Evolutionary conservation across 2,888 invertebrate species (phyloP).

Genomic region (Rapana venosa): DNA sequence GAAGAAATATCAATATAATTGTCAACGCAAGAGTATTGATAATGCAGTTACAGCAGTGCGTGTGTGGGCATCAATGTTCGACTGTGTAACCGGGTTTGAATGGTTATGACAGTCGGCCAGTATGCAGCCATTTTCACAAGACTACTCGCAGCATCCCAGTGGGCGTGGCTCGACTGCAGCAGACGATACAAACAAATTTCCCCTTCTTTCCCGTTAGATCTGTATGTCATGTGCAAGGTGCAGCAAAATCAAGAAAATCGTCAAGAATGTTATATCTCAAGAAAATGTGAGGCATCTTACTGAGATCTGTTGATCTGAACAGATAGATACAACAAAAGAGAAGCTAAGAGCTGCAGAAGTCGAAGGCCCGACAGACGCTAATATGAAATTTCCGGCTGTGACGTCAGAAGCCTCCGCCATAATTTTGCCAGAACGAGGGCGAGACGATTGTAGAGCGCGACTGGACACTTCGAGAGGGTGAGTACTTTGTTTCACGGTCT

Average conservation of each 20-base stretch:
- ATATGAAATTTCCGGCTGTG: constrained; percentile 46
- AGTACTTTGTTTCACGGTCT: constrained; percentile 16
- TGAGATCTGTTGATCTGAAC: background rate
- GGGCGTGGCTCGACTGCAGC: constrained; percentile 12
- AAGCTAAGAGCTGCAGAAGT: background rate
- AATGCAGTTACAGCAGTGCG: background rate
- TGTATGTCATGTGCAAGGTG: background rate
- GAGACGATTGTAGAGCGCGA: constrained; percentile 38
- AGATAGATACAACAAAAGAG: background rate
- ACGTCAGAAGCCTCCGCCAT: constrained; percentile 53
- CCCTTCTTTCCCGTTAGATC: background rate
- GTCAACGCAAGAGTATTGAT: background rate
- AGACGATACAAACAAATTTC: constrained; percentile 1
- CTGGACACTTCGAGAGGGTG: constrained; percentile 38
- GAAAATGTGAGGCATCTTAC: background rate
- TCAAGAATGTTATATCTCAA: background rate
- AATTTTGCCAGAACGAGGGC: constrained; percentile 49
- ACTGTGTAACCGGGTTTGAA: background rate
- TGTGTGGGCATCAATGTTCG: background rate
- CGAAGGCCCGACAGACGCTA: constrained; percentile 1
- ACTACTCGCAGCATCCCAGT: background rate
- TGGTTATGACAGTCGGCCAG: background rate
- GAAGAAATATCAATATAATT: no score
- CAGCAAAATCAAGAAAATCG: background rate
- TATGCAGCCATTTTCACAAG: background rate